Evolutionary conservation across 2,888 invertebrate species (phyloP), one percentile per base, ranked within the genome.

Genomic region (Frankliniella fusca): DNA sequence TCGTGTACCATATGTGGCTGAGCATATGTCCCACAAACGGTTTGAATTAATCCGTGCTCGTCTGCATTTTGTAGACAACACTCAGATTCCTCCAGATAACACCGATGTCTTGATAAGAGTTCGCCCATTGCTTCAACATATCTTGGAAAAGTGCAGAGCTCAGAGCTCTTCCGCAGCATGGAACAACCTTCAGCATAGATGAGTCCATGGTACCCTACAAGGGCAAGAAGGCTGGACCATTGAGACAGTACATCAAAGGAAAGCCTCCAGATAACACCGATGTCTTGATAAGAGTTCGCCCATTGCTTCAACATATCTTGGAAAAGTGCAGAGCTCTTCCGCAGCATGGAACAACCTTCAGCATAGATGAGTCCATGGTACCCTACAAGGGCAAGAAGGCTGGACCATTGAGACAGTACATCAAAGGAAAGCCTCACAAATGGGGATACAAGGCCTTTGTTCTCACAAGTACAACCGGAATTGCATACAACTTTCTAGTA

Each of bases 381-480:
- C 83, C 84, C 85, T 18, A 85, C 84, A 65, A 86, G 85, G 84
- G 83, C 81, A 9, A 70, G 84, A 27, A 82, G 8, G 81, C 81
- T 15, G 81, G 81, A 28, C 80, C 65, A 48, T 50, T 87, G 81
- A 86, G 86, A 82, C 87, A 86, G 82, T 87, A 87, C 84, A 84
- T 86, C 83, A 87, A 87, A 27, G 84, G 85, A 49, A 88, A 88
- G 83, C 87, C 87, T 80, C 87, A 87, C 82, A 88, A 88, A 85
- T 87, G 84, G 84, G 85, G 85, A 11, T 85, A 81, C 83, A 84
- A 84, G 80, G 38, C 84, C 28, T 84, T 84, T 80, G 81, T 85
- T 54, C 70, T 84, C 65, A 70, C 70, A n/a, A 84, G 82, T 48
- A 76, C 80, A 23, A 76, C 79, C 27, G 83, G 84, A 15, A 82